Percentiles rank a stretch among this genome's conserved stretches.
Evolutionary conservation across 2,797 vertebrate species (phyloP).

Genomic region (Clarias fuscus): DNA sequence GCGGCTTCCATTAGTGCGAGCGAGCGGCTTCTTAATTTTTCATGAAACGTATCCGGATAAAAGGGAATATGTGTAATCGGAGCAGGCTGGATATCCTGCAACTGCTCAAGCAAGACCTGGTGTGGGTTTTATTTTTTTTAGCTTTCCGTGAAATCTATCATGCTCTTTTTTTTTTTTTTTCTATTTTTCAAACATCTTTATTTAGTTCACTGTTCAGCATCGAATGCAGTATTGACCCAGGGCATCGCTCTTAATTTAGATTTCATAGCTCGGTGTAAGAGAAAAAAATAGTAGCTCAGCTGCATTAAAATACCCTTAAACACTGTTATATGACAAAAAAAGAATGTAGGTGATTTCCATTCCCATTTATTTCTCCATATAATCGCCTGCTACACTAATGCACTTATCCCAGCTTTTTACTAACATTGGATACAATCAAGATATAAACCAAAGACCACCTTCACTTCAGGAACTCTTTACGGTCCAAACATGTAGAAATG

Average conservation of each 20-base stretch:
- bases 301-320: background rate
- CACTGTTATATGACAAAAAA: background rate
- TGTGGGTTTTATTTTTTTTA: background rate
- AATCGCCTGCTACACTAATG: too few relatives aligned
- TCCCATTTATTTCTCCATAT: too few relatives aligned
- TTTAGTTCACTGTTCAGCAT: background rate
- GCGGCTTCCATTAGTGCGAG: conserved; percentile 44
- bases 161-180: background rate
- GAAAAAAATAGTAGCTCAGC: background rate
- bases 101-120: conserved; percentile 7
- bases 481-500: too few relatives aligned
- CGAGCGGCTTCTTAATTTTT: conserved; percentile 49
- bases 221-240: background rate
- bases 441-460: too few relatives aligned
- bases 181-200: background rate
- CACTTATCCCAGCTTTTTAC: too few relatives aligned
- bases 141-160: background rate
- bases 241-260: background rate
- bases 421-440: too few relatives aligned
- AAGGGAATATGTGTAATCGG: conserved; percentile 43
- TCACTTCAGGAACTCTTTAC: too few relatives aligned
- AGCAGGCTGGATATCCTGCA: conserved; percentile 36
- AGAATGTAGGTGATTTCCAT: background rate
- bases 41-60: conserved; percentile 46
- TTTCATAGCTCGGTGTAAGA: background rate